phyloP scores from a whole-genome alignment of 1,140 invertebrate species.

The Dolichoris vasculosae region DNA sequence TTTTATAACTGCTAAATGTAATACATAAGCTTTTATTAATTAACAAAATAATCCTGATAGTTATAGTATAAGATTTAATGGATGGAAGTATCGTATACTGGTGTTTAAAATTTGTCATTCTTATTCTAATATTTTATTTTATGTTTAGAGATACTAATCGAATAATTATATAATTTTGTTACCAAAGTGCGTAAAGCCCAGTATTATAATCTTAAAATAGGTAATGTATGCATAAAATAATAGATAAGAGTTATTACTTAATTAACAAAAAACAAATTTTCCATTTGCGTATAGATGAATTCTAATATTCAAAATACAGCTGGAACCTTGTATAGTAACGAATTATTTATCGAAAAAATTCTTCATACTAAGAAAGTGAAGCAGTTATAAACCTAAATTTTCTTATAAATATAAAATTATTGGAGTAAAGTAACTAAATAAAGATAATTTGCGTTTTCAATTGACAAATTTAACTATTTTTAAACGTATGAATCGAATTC shows the following conservation, averaged over 20 bases:
- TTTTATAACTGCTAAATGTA: too few relatives aligned
- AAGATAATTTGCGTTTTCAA: neutral
- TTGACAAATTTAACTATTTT: neutral
- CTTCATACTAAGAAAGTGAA: neutral
- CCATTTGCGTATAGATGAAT: neutral
- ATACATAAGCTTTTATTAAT: neutral
- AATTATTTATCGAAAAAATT: neutral
- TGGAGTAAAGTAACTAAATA: too few relatives aligned
- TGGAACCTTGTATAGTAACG: neutral
- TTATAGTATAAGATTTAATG: neutral
- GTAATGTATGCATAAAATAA: neutral
- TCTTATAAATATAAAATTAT: neutral
- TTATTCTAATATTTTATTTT: neutral
- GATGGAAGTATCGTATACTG: neutral
- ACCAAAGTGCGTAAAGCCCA: neutral
- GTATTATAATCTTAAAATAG: neutral
- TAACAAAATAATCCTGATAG: neutral
- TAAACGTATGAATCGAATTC: neutral
- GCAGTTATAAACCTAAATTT: neutral
- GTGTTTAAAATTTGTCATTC: neutral
- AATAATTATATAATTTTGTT: neutral
- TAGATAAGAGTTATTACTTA: neutral
- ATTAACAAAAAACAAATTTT: neutral
- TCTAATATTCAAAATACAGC: neutral
- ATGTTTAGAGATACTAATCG: neutral